Percentiles rank a stretch among this genome's conserved stretches.
Conservation (phyloP, 2,888 invertebrate species). For the Pyrrhosoma nymphula region DNA sequence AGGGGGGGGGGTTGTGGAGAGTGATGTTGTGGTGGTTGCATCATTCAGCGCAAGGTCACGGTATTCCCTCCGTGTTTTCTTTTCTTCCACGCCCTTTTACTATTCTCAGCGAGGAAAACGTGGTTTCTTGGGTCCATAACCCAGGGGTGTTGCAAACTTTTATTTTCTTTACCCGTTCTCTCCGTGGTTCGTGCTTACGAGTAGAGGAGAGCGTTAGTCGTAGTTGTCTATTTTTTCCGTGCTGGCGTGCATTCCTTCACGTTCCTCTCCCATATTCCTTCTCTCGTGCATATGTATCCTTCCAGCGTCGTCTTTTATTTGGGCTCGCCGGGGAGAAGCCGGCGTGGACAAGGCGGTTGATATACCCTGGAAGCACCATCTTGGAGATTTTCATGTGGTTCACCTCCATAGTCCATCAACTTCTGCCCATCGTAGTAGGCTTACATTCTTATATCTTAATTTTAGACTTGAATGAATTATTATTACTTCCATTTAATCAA, state of each 20-base stretch:
- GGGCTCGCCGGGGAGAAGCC: background rate
- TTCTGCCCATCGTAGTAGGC: no score
- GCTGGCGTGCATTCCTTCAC: background rate
- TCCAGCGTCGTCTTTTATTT: background rate
- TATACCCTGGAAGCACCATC: no score
- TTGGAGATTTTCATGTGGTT: no score
- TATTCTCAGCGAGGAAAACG: background rate
- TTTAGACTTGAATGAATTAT: no score
- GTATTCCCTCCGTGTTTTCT: background rate
- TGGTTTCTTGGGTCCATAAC: background rate
- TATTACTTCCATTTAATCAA: no score
- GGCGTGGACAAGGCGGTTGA: background rate
- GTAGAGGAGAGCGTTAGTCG: background rate
- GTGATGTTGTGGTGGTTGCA: background rate
- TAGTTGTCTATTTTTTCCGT: background rate
- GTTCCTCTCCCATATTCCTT: background rate
- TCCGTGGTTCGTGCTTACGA: background rate
- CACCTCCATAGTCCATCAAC: no score
- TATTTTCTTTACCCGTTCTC: background rate
- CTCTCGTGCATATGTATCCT: background rate
- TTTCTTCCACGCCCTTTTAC: background rate
- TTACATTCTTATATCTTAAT: no score
- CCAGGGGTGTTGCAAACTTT: background rate
- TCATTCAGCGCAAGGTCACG: conserved; percentile 17
- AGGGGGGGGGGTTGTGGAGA: no score